phyloP scores from a whole-genome alignment of 2,888 invertebrate genomes.

The Criorhina ranunculi region DNA sequence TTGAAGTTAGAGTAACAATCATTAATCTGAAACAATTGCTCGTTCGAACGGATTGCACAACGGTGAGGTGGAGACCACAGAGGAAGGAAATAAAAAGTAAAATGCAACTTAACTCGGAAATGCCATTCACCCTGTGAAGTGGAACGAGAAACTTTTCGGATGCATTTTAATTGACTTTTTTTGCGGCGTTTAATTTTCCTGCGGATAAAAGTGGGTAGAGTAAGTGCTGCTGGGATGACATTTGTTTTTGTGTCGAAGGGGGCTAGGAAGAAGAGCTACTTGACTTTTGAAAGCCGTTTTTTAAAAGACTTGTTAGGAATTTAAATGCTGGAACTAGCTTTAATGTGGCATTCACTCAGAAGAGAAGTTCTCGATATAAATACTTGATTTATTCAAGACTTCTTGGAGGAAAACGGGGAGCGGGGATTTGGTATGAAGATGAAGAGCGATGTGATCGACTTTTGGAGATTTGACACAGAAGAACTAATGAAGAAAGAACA shows the following conservation, averaged over 20 bases:
- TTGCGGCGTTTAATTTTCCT: constrained; percentile 66
- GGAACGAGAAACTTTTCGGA: constrained; percentile 65
- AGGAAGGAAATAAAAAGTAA: constrained; percentile 19
- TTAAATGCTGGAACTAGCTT: too few relatives aligned
- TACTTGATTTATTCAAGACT: too few relatives aligned
- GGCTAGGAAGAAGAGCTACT: constrained; percentile 42
- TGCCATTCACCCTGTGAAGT: constrained; percentile 53
- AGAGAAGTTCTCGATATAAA: too few relatives aligned
- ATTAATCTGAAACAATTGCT: constrained; percentile 74
- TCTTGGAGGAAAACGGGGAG: too few relatives aligned
- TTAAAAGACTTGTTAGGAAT: too few relatives aligned
- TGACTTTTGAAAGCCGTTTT: constrained; percentile 21
- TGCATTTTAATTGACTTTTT: constrained; percentile 77
- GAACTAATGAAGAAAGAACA: too few relatives aligned
- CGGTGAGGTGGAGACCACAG: neutral
- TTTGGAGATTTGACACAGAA: too few relatives aligned
- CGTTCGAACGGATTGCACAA: constrained; percentile 28
- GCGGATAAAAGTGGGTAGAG: constrained; percentile 9
- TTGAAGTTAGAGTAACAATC: constrained; percentile 68
- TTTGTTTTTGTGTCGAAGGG: constrained; percentile 36
- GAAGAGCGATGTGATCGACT: too few relatives aligned
- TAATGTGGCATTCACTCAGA: too few relatives aligned
- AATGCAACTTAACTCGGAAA: constrained; percentile 60
- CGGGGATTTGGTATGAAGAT: too few relatives aligned
- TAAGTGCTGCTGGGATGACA: constrained; percentile 20